Evolutionary conservation across 2,113 vertebrate species (phyloP).

Genomic region (Condylura cristata): DNA sequence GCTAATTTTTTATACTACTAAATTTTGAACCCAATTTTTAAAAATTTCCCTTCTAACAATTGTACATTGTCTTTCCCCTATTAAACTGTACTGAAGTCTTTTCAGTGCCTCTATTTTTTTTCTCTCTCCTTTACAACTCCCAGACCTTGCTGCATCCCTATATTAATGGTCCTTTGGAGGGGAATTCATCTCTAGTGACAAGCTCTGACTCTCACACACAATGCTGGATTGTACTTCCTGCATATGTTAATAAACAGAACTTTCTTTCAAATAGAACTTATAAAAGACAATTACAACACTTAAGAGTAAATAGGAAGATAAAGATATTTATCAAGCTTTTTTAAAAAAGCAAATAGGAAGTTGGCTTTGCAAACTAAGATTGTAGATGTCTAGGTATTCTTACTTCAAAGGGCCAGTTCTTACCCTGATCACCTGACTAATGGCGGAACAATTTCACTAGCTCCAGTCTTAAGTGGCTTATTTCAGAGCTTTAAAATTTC

Average conservation of each 20-base stretch:
- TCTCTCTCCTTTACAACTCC: neutral
- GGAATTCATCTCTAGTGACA: neutral
- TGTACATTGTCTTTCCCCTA: neutral
- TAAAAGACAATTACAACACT: neutral
- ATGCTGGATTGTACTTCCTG: neutral
- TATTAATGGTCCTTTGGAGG: slow-evolving; percentile 18
- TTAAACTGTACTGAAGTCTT: slow-evolving; percentile 14
- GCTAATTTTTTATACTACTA: neutral
- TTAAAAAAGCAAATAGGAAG: neutral
- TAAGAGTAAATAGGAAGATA: neutral
- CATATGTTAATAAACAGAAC: neutral
- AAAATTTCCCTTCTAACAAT: neutral
- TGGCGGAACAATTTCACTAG: neutral
- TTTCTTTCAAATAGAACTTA: neutral
- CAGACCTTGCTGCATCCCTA: neutral
- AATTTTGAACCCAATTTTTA: neutral
- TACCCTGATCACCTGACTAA: neutral
- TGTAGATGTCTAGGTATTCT: neutral
- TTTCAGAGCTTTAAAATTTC: neutral
- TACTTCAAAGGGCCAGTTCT: neutral
- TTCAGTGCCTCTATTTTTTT: neutral
- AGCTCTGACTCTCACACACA: neutral
- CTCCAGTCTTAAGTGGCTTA: neutral
- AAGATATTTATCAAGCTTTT: too few relatives aligned
- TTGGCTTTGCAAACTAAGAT: neutral